phyloP scores from a whole-genome alignment of 1,140 invertebrate species.

The Heliconius congener region DNA sequence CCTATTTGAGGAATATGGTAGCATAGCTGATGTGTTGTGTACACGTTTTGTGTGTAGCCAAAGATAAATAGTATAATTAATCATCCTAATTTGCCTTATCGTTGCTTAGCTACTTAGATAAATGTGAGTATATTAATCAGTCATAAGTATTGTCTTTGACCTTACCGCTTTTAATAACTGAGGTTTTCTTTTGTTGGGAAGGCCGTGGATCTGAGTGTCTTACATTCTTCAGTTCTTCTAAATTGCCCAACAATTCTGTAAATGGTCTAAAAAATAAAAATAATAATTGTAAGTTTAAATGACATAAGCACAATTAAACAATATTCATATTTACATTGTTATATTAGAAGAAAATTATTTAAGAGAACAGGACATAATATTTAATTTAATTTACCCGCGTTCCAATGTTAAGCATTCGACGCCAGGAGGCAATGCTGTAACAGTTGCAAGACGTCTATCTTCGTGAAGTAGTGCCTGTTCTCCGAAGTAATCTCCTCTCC shows the following conservation, averaged over 20 bases:
- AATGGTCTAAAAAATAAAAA: conserved; percentile 63
- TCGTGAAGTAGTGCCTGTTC: conserved; percentile 91
- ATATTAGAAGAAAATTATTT: background rate
- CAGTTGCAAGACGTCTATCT: conserved; percentile 92
- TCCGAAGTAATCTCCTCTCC: conserved; percentile 89
- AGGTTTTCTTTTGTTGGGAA: conserved; percentile 63
- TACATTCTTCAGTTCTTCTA: conserved; percentile 70
- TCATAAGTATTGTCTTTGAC: conserved; percentile 10
- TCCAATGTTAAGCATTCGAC: conserved; percentile 95
- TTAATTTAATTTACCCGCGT: conserved; percentile 82
- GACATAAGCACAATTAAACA: background rate
- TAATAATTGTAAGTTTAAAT: conserved; percentile 18
- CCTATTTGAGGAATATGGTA: background rate
- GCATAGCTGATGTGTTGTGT: background rate
- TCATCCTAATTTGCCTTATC: background rate
- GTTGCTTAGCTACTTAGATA: background rate
- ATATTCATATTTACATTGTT: background rate
- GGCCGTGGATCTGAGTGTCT: conserved; percentile 58
- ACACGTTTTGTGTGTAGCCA: background rate
- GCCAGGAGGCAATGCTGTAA: conserved; percentile 91
- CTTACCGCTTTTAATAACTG: conserved; percentile 73
- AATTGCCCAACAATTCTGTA: conserved; percentile 71
- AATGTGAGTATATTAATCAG: conserved; percentile 11
- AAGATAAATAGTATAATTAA: background rate
- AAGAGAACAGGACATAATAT: background rate